A percentile compares a stretch with the other conserved stretches of the same genome.
phyloP scores from a whole-genome alignment of 2,888 invertebrate species.

The Druceiella hillmani region DNA sequence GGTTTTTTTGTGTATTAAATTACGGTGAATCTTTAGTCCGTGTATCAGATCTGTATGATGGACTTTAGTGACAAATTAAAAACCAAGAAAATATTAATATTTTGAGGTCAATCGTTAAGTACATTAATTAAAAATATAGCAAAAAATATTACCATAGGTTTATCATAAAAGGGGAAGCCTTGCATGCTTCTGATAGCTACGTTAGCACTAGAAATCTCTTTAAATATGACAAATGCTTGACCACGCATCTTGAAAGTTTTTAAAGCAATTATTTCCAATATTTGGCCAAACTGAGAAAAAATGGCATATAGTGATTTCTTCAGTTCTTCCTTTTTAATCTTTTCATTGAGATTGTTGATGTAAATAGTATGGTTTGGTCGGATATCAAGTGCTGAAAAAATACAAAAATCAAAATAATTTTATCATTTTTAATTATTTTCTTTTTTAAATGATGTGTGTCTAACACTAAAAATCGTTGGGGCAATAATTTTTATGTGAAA shows the following conservation, averaged over 20 bases:
- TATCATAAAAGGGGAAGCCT: slow-evolving; percentile 99
- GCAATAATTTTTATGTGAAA: too few relatives aligned
- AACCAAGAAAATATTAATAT: too few relatives aligned
- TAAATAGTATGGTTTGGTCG: slow-evolving; percentile 98
- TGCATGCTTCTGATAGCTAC: slow-evolving; percentile 98
- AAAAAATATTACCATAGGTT: slow-evolving; percentile 88
- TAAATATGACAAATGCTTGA: slow-evolving; percentile 99
- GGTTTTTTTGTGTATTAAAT: too few relatives aligned
- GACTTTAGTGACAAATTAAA: too few relatives aligned
- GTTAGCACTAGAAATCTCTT: slow-evolving; percentile 93
- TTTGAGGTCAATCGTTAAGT: too few relatives aligned
- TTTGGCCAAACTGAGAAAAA: slow-evolving; percentile 99
- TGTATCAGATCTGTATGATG: too few relatives aligned
- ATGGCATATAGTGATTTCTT: slow-evolving; percentile 98
- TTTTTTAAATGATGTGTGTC: too few relatives aligned
- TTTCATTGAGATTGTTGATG: slow-evolving; percentile 98
- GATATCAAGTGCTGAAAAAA: slow-evolving; percentile 71
- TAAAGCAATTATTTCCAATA: slow-evolving; percentile 92
- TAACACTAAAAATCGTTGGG: too few relatives aligned
- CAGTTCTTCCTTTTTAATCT: slow-evolving; percentile 96
- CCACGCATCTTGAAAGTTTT: slow-evolving; percentile 98
- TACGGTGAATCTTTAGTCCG: too few relatives aligned
- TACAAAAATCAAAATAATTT: slow-evolving; percentile 10
- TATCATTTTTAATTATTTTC: neutral
- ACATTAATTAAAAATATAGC: too few relatives aligned